These are phyloP conservation scores for Pomacea maculata DNA, from an alignment of 1,140 invertebrate genomes.

Conservation along the genomic window DNA sequence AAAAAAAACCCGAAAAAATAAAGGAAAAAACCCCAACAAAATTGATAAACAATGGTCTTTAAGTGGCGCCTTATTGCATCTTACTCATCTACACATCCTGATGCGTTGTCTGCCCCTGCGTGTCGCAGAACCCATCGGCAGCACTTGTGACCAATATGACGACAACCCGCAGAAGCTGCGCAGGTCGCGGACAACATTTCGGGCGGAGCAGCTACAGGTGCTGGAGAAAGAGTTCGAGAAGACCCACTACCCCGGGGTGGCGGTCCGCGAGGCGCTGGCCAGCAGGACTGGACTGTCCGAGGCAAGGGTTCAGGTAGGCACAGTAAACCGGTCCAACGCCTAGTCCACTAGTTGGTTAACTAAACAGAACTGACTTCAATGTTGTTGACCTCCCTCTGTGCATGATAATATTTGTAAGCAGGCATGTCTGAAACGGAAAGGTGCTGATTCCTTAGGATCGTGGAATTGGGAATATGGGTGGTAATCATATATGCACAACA, in stretches of 20 bases:
- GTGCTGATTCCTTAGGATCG: too few relatives aligned
- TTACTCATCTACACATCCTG: not conserved
- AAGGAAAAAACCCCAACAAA: not conserved
- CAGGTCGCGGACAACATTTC: constrained; percentile 90
- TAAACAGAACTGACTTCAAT: too few relatives aligned
- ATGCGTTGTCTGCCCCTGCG: not conserved
- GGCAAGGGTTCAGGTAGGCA: constrained; percentile 88
- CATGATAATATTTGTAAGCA: too few relatives aligned
- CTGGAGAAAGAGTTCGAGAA: constrained; percentile 83
- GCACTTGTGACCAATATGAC: constrained; percentile 9
- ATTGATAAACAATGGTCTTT: not conserved
- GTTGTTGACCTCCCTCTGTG: too few relatives aligned
- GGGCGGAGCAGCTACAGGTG: constrained; percentile 84
- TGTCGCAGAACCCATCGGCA: constrained; percentile 6
- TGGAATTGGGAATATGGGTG: too few relatives aligned
- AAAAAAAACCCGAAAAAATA: not conserved
- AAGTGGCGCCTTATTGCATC: not conserved
- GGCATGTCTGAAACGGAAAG: too few relatives aligned
- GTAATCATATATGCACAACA: too few relatives aligned
- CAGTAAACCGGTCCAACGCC: too few relatives aligned
- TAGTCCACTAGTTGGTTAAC: too few relatives aligned
- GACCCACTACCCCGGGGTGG: constrained; percentile 94
- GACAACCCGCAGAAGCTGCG: constrained; percentile 52
- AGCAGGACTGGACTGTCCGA: constrained; percentile 86
- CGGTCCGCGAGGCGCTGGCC: constrained; percentile 89